Evolutionary conservation across 2,888 invertebrate species (phyloP), one percentile per base, ranked within the genome.

Genomic region (Eutolmus rufibarbis): DNA sequence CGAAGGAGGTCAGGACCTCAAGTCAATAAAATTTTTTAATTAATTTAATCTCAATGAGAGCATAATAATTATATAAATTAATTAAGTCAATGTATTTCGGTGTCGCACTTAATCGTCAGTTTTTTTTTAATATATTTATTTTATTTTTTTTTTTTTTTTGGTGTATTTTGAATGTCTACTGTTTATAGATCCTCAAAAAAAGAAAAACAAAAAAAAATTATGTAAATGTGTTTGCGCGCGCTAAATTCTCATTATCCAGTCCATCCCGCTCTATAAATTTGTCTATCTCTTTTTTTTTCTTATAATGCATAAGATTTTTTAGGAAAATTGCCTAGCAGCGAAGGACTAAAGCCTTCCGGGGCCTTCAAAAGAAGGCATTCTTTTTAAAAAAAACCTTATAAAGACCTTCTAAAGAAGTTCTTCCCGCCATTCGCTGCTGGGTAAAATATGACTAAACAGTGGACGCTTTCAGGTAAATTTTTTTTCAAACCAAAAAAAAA

Each of bases 1-100:
- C 92, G 95, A 94, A 93, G 94, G 94, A 94, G 95, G 94, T 85
- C 85, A 85, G 85, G 85, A 85, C 85, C 85, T 85, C 85, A 84
- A 40, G 5, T 66, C 37, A 37, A 19, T 51, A 23, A 14, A 8
- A 14, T 51, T 19, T 19, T 57, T 57, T 57, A 23, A 57, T n/a
- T 51, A 43, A 57, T n/a, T 82, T 74, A 43, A 74, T 74, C 74
- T 85, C 43, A 40, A 85, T 4, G 5, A 51, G 4, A 51, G 34
- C 34, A 34, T 34, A 34, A 34, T 34, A 34, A 34, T 34, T 34
- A 34, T 34, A 34, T 34, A 34, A 34, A 34, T 34, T 34, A 34
- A 34, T 34, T n/a, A 51, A 66, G 43, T 85, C 19, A 46, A 43
- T 85, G 85, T 85, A 51, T 74, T 74, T 85, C 43, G 85, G 37